phyloP scores from a whole-genome alignment of 2,113 vertebrate genomes.

The Callopanchax toddi region DNA sequence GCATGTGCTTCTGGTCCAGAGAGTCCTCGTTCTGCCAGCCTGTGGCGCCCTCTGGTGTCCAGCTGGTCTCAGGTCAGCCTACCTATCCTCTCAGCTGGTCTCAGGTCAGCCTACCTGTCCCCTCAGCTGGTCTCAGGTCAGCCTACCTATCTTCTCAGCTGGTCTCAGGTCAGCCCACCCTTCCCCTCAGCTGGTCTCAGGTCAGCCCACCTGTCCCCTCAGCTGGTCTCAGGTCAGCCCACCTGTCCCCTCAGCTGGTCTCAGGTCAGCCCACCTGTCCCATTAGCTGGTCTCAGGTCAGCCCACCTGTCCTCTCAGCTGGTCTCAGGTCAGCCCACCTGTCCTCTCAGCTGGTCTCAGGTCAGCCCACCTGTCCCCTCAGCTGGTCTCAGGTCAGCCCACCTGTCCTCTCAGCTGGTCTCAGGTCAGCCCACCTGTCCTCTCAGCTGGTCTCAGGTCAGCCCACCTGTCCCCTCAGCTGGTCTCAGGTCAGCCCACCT shows the following conservation, averaged over 20 bases:
- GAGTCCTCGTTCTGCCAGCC: neutral
- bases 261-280: constrained; percentile 11
- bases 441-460: constrained; percentile 4
- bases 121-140: neutral
- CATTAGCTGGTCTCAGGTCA: constrained; percentile 13
- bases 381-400: neutral
- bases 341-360: constrained; percentile 3
- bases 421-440: neutral
- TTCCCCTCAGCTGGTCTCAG: neutral
- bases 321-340: constrained; percentile 12
- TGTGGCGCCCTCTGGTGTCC: constrained; percentile 17
- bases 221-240: constrained; percentile 13
- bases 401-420: too few relatives aligned
- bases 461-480: too few relatives aligned
- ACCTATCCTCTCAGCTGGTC: rapidly evolving
- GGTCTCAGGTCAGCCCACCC: neutral
- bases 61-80: neutral
- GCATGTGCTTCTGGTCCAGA: neutral
- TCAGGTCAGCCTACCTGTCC: neutral
- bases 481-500: too few relatives aligned
- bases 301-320: rapidly evolving
- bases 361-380: constrained; percentile 16
- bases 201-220: constrained; percentile 13
- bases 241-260: rapidly evolving
- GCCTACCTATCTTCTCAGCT: neutral